Percentiles rank a stretch among this genome's conserved stretches.
Conservation (phyloP, 64 coral and sea anemone species). For the Montipora foliosa region DNA sequence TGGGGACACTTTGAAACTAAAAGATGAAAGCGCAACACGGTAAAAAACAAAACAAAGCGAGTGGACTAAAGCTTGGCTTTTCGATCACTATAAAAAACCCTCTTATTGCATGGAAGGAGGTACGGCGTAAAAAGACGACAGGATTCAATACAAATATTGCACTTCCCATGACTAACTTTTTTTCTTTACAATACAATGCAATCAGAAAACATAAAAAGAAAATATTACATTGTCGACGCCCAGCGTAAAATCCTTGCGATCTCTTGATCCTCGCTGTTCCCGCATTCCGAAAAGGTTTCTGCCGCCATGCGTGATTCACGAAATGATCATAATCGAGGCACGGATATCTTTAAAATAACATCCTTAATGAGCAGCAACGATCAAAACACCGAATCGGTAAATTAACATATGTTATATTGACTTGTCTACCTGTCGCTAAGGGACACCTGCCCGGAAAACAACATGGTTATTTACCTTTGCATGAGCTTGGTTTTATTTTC, state of each 20-base stretch:
- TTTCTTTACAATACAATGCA: constrained; percentile 8
- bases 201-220: not conserved
- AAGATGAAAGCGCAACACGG: not conserved
- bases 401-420: constrained; percentile 60
- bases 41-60: constrained; percentile 10
- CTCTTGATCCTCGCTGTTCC: not conserved
- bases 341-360: constrained; percentile 5
- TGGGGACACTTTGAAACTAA: not conserved
- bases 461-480: constrained; percentile 7
- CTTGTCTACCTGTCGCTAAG: constrained; percentile 31
- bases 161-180: not conserved
- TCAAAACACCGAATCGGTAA: constrained; percentile 16
- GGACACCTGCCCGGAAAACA: constrained; percentile 33
- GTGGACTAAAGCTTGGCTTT: not conserved
- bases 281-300: not conserved
- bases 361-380: not conserved
- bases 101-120: not conserved
- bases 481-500: constrained; percentile 8
- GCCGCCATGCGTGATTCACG: not conserved
- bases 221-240: constrained; percentile 28
- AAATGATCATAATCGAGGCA: not conserved
- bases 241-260: constrained; percentile 38
- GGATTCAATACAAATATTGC: too few relatives aligned
- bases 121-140: not conserved
- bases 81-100: not conserved